A percentile compares a stretch with the other conserved stretches of the same genome.
phyloP scores from a whole-genome alignment of 1,140 invertebrate genomes.

The Cydia splendana region DNA sequence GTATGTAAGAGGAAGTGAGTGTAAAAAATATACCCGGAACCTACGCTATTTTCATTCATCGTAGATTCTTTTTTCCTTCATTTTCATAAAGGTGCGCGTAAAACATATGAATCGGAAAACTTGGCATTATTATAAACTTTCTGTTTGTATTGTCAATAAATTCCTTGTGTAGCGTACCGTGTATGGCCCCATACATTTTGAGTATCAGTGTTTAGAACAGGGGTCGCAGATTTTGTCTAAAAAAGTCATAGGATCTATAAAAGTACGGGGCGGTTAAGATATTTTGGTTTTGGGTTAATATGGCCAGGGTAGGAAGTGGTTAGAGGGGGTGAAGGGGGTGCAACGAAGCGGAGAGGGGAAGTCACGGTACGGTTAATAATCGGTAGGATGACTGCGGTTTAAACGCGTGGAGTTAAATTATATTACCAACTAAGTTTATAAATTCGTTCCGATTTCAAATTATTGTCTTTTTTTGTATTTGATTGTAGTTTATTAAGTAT shows the following conservation, averaged over 20 bases:
- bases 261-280: background rate
- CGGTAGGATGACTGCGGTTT: background rate
- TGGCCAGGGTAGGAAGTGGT: conserved; percentile 26
- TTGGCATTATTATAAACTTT: conserved; percentile 2
- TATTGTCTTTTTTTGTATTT: too few relatives aligned
- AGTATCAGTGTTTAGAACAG: conserved; percentile 10
- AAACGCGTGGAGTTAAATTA: background rate
- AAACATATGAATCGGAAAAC: background rate
- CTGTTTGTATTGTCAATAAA: conserved; percentile 10
- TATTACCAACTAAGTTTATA: background rate
- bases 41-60: background rate
- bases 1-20: too few relatives aligned
- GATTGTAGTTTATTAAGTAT: too few relatives aligned
- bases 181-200: conserved; percentile 7
- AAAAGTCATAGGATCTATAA: background rate
- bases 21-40: background rate
- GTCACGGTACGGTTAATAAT: conserved; percentile 2
- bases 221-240: background rate
- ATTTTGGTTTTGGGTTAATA: conserved; percentile 4
- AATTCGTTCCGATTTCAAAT: background rate
- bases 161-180: background rate
- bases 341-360: conserved; percentile 7
- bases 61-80: background rate
- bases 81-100: conserved; percentile 8
- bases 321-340: conserved; percentile 9